Conservation (phyloP, 2,888 invertebrate species). For the Scrobipalpa costella region DNA sequence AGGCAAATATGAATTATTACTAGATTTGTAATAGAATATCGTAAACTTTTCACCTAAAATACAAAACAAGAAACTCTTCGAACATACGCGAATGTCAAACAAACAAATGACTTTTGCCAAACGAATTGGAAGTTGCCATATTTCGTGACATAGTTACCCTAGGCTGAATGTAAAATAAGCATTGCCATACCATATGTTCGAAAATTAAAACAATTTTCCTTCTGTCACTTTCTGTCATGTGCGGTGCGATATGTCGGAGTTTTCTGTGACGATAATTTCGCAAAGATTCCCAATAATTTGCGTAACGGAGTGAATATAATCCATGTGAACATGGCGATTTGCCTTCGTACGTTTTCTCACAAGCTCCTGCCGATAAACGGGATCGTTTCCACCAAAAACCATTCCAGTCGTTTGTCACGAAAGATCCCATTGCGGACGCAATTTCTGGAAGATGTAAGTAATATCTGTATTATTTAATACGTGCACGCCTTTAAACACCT, state of each 20-base stretch:
- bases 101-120: not conserved
- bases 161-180: not conserved
- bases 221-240: conserved; percentile 26
- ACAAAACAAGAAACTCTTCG: conserved; percentile 1
- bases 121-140: conserved; percentile 7
- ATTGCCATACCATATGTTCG: conserved; percentile 30
- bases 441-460: conserved; percentile 80
- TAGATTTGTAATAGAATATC: not conserved
- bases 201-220: conserved; percentile 39
- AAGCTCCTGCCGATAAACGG: conserved; percentile 78
- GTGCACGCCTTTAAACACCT: not conserved
- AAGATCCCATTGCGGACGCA: conserved; percentile 72
- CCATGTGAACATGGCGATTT: conserved; percentile 77
- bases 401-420: conserved; percentile 74
- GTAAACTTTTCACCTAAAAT: not conserved
- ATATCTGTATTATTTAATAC: conserved; percentile 25
- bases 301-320: conserved; percentile 41
- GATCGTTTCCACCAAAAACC: conserved; percentile 77
- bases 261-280: conserved; percentile 55
- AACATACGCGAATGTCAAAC: not conserved
- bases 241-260: conserved; percentile 50
- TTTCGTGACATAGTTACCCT: not conserved
- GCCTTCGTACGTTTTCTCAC: conserved; percentile 79
- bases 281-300: conserved; percentile 47
- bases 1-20: not conserved